These are phyloP conservation scores for Lomographa bimaculata DNA, from an alignment of 2,888 invertebrate species.

Conservation along the genomic window DNA sequence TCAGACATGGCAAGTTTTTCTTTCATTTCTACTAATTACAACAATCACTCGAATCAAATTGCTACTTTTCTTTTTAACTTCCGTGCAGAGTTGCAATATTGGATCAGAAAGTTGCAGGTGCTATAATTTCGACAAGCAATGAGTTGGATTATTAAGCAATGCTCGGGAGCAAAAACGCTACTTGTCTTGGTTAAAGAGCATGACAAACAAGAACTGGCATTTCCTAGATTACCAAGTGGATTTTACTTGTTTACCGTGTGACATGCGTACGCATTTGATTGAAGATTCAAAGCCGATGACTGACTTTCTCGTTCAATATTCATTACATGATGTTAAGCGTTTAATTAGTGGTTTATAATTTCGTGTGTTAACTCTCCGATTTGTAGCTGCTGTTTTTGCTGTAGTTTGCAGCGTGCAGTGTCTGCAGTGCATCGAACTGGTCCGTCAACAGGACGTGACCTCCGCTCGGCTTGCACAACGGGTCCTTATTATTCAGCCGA, in stretches of 20 bases:
- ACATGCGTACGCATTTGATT: constrained; percentile 37
- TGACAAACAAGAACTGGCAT: constrained; percentile 30
- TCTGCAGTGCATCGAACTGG: constrained; percentile 63
- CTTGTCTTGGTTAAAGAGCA: constrained; percentile 29
- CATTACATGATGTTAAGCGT: constrained; percentile 52
- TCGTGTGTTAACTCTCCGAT: constrained; percentile 28
- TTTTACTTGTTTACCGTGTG: constrained; percentile 41
- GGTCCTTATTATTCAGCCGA: constrained; percentile 62
- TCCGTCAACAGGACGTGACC: constrained; percentile 66
- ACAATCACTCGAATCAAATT: constrained; percentile 3
- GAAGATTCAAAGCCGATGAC: constrained; percentile 35
- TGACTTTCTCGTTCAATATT: constrained; percentile 65
- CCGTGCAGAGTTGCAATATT: constrained; percentile 11
- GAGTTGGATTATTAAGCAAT: constrained; percentile 18
- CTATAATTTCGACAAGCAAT: constrained; percentile 26
- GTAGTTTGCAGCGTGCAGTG: constrained; percentile 18
- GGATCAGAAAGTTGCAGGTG: constrained; percentile 24
- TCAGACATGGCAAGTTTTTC: constrained; percentile 3
- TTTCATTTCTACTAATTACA: constrained; percentile 16
- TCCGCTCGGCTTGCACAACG: constrained; percentile 56
- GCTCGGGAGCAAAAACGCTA: constrained; percentile 20
- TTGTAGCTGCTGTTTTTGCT: constrained; percentile 31
- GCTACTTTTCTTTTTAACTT: constrained; percentile 12
- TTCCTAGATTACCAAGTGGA: constrained; percentile 34
- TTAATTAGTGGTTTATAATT: constrained; percentile 44